Evolutionary conservation across 2,113 vertebrate genomes (phyloP).

Genomic region (Oceanites oceanicus): DNA sequence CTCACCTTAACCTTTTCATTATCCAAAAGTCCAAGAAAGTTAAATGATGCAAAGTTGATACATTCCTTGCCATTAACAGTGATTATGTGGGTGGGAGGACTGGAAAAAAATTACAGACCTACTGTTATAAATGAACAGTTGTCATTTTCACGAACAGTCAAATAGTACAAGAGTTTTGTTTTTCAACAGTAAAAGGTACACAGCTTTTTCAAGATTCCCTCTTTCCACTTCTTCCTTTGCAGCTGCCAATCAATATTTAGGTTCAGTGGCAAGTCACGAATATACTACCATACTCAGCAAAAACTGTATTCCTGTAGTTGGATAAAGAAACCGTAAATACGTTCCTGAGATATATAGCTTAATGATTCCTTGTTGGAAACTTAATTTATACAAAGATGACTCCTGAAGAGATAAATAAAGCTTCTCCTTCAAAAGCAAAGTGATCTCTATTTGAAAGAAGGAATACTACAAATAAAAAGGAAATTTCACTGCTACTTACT

Average conservation of each 20-base stretch:
- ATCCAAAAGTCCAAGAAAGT: conserved; percentile 93
- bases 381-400: neutral
- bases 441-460: neutral
- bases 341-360: neutral
- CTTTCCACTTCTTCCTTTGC: neutral
- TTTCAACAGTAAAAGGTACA: neutral
- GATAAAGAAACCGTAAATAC: neutral
- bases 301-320: neutral
- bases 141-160: neutral
- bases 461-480: neutral
- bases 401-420: neutral
- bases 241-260: neutral
- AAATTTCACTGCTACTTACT: neutral
- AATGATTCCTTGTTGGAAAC: neutral
- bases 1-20: conserved; percentile 91
- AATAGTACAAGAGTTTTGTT: neutral
- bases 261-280: neutral
- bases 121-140: neutral
- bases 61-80: conserved; percentile 92
- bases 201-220: neutral
- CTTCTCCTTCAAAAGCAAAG: neutral
- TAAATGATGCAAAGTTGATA: conserved; percentile 94
- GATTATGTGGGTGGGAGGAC: conserved; percentile 90
- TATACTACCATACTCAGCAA: neutral
- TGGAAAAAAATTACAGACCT: conserved; percentile 68